Evolutionary conservation across 92 coral and sea anemone species (phyloP).

Genomic region (Epizoanthus ramosus): DNA sequence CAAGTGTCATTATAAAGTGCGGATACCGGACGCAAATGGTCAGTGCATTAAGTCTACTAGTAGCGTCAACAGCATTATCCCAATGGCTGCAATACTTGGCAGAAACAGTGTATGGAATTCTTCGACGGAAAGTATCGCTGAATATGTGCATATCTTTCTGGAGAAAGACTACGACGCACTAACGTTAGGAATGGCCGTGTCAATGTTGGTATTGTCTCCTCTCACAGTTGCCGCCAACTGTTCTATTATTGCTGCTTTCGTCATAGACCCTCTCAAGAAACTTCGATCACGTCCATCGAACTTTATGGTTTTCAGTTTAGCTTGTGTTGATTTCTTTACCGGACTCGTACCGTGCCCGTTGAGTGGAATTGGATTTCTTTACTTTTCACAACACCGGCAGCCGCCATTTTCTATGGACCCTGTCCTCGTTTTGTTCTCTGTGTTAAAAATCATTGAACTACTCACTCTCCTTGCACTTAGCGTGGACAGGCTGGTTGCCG

Average conservation of each 20-base stretch:
- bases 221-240: conserved; percentile 4
- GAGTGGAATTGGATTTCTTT: conserved; percentile 9
- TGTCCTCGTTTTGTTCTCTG: neutral
- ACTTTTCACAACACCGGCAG: neutral
- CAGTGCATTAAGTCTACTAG: too few species aligned
- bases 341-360: neutral
- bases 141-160: neutral
- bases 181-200: neutral
- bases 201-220: neutral
- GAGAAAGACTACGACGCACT: neutral
- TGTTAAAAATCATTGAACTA: neutral
- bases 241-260: conserved; percentile 1
- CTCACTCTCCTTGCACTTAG: conserved; percentile 7
- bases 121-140: neutral
- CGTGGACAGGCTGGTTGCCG: conserved; percentile 25
- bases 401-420: neutral
- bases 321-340: conserved; percentile 1
- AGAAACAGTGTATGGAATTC: conserved; percentile 1
- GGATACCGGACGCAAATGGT: too few species aligned
- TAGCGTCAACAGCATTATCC: too few species aligned
- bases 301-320: conserved; percentile 19
- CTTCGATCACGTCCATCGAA: conserved; percentile 13
- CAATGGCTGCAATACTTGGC: conserved; percentile 1
- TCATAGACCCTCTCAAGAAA: conserved; percentile 22
- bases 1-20: too few species aligned